Conservation (phyloP, 2,888 invertebrate species). For the Napeogenes sylphis region DNA sequence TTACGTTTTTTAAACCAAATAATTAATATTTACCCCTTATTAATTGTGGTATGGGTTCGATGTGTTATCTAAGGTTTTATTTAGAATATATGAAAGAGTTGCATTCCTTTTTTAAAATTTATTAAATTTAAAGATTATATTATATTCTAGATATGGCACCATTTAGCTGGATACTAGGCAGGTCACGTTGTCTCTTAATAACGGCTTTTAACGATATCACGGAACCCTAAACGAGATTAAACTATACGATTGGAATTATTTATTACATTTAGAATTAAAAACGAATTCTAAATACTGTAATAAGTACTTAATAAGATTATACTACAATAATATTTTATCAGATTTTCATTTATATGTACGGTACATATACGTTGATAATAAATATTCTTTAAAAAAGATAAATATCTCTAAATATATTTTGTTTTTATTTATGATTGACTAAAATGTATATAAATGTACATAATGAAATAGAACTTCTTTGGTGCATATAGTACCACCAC, state of each 20-base stretch:
- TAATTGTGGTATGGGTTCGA: constrained; percentile 9
- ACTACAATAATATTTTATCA: too few relatives aligned
- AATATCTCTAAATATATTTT: too few relatives aligned
- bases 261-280: constrained; percentile 14
- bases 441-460: too few relatives aligned
- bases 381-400: too few relatives aligned
- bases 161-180: neutral
- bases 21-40: constrained; percentile 26
- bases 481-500: too few relatives aligned
- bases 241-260: constrained; percentile 13
- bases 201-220: constrained; percentile 22
- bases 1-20: constrained; percentile 32
- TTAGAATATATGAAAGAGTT: neutral
- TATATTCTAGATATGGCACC: neutral
- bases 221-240: constrained; percentile 24
- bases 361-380: too few relatives aligned
- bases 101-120: too few relatives aligned
- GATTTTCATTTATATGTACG: too few relatives aligned
- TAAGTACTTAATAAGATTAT: too few relatives aligned
- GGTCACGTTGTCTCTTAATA: constrained; percentile 22
- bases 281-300: neutral
- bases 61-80: neutral
- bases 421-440: too few relatives aligned
- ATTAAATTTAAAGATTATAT: too few relatives aligned
- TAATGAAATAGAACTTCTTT: too few relatives aligned